Conservation (phyloP, 2,113 vertebrate genomes). For the Butorides virescens region DNA sequence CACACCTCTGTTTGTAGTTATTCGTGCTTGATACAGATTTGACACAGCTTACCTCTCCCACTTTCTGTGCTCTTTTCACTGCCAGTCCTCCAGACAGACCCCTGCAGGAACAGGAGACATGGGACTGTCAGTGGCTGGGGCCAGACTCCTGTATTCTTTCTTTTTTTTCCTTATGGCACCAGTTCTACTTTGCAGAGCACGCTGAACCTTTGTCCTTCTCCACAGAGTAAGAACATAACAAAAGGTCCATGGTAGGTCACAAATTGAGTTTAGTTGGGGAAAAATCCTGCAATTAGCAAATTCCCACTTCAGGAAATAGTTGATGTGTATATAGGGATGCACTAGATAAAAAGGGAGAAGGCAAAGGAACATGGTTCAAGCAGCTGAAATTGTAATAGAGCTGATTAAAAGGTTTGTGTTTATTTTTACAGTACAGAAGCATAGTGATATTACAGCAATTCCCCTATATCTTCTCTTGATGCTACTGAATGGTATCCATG, state of each 20-base stretch:
- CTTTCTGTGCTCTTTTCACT: neutral
- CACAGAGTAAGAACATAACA: neutral
- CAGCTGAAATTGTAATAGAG: neutral
- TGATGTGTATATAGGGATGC: neutral
- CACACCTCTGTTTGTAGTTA: neutral
- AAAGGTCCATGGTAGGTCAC: neutral
- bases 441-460: neutral
- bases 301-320: neutral
- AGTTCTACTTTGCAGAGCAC: neutral
- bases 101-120: neutral
- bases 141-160: neutral
- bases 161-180: neutral
- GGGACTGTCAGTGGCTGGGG: neutral
- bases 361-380: neutral
- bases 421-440: neutral
- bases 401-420: neutral
- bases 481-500: neutral
- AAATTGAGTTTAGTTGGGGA: neutral
- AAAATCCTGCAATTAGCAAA: constrained; percentile 19
- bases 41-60: neutral
- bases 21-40: neutral
- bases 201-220: constrained; percentile 20
- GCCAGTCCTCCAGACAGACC: neutral
- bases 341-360: neutral
- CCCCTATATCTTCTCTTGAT: neutral